Conservation (phyloP, 1,140 invertebrate species). For the Pseudomyrmex pallidus region DNA sequence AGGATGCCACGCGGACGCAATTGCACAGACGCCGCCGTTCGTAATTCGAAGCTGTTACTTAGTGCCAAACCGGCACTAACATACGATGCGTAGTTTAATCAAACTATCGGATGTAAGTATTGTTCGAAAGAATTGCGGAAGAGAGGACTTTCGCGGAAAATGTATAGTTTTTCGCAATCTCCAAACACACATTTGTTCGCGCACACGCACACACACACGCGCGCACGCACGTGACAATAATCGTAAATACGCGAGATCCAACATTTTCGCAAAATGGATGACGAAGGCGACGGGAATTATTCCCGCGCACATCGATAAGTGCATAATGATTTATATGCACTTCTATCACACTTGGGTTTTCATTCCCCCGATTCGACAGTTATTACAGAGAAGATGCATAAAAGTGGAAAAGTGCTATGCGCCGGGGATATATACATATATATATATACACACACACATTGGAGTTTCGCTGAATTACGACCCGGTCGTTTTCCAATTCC, state of each 20-base stretch:
- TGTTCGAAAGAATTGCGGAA: not conserved
- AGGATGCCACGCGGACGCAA: constrained; percentile 22
- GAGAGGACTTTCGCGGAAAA: not conserved
- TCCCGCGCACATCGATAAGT: constrained; percentile 5
- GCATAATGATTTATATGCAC: constrained; percentile 13
- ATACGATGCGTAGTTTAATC: constrained; percentile 2
- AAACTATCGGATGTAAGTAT: constrained; percentile 11
- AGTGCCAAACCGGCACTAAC: not conserved
- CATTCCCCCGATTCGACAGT: not conserved
- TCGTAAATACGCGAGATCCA: not conserved
- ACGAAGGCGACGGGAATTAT: not conserved
- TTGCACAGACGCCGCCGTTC: constrained; percentile 10
- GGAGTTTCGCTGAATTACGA: constrained; percentile 1
- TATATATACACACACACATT: too few species aligned
- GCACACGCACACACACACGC: too few species aligned
- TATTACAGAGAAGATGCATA: constrained; percentile 21
- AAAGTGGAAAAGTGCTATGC: constrained; percentile 9
- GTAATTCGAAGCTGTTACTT: constrained; percentile 22
- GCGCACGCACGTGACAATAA: not conserved
- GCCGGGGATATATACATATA: not conserved
- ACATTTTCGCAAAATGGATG: constrained; percentile 22
- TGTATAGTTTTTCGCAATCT: too few species aligned
- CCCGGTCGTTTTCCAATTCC: constrained; percentile 35
- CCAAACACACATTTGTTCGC: too few species aligned
- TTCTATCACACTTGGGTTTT: constrained; percentile 36